Evolutionary conservation across 2,888 invertebrate species (phyloP).

Genomic region (Phengaris alcon): DNA sequence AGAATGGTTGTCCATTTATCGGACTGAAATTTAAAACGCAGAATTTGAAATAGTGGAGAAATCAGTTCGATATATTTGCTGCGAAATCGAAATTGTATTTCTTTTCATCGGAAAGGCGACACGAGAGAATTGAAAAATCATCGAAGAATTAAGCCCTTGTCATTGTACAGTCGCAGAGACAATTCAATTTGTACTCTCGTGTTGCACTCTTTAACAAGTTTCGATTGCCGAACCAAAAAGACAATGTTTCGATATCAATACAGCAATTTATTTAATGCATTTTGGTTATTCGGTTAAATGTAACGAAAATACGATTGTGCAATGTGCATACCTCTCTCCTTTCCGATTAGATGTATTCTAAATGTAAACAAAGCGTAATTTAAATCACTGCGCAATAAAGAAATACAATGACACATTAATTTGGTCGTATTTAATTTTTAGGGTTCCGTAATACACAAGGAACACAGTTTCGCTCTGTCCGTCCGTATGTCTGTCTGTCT

Average conservation of each 20-base stretch:
- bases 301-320: background rate
- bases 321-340: no score
- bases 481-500: no score
- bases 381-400: no score
- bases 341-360: no score
- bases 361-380: no score
- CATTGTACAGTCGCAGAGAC: constrained; percentile 31
- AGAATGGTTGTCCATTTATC: background rate
- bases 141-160: constrained; percentile 26
- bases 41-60: background rate
- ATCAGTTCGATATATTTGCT: constrained; percentile 18
- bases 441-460: no score
- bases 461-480: no score
- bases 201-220: constrained; percentile 33
- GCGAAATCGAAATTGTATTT: constrained; percentile 29
- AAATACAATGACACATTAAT: no score
- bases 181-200: constrained; percentile 35
- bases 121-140: constrained; percentile 31
- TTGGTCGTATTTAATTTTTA: no score
- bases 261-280: constrained; percentile 31
- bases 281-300: constrained; percentile 27
- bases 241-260: constrained; percentile 17
- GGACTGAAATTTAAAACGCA: background rate
- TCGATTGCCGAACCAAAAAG: constrained; percentile 30
- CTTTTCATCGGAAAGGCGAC: constrained; percentile 30